Conservation (phyloP, 2,888 invertebrate genomes). For the Drosophila parthenogenetica region DNA sequence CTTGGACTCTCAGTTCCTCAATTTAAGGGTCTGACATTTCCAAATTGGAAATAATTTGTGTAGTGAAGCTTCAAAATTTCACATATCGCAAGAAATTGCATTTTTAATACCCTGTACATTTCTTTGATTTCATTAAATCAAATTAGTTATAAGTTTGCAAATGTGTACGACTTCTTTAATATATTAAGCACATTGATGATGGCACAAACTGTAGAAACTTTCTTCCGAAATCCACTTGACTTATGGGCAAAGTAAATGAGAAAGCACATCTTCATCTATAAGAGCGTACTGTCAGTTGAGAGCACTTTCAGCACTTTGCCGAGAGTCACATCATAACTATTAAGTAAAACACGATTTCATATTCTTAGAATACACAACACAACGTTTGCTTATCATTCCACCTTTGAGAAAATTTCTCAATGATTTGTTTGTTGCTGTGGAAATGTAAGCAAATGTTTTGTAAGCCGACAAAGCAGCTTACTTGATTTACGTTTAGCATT, state of each 20-base stretch:
- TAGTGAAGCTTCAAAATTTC: background rate
- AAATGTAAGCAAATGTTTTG: constrained; percentile 65
- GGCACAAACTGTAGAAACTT: background rate
- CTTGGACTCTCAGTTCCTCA: constrained; percentile 1
- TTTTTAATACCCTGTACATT: background rate
- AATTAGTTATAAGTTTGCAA: too few relatives aligned
- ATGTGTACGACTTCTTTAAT: background rate
- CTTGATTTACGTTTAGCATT: constrained; percentile 46
- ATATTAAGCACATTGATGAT: background rate
- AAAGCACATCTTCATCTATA: background rate
- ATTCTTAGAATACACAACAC: constrained; percentile 20
- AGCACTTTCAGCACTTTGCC: constrained; percentile 2
- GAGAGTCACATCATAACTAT: constrained; percentile 1
- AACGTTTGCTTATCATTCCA: constrained; percentile 36
- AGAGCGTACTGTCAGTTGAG: background rate
- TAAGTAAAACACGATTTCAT: constrained; percentile 8
- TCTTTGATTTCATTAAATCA: background rate
- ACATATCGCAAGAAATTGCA: background rate
- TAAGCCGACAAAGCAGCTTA: constrained; percentile 80
- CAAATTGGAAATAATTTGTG: background rate
- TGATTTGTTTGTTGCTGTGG: constrained; percentile 64
- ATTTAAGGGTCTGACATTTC: background rate
- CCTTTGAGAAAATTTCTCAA: constrained; percentile 58
- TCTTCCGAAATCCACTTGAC: too few relatives aligned
- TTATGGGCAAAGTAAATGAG: background rate